phyloP scores from a whole-genome alignment of 64 coral and sea anemone genomes.

The Stichodactyla helianthus region DNA sequence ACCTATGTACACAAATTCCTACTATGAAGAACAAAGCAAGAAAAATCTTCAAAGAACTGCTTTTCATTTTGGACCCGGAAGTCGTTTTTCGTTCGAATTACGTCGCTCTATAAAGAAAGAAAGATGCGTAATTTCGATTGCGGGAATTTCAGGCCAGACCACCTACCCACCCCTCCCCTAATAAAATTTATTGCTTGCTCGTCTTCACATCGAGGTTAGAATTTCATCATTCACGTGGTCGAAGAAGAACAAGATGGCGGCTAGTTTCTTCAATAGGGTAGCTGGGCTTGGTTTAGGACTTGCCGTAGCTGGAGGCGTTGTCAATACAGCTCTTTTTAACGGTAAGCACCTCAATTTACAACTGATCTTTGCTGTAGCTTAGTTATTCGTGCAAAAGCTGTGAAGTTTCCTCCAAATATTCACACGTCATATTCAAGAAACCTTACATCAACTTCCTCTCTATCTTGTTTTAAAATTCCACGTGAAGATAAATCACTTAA shows the following conservation, averaged over 20 bases:
- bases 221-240: conserved; percentile 76
- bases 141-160: too few relatives aligned
- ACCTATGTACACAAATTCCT: too few relatives aligned
- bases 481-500: not conserved
- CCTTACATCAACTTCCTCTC: not conserved
- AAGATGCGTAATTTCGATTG: not conserved
- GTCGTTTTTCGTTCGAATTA: too few relatives aligned
- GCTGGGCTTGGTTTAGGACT: conserved; percentile 83
- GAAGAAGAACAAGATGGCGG: conserved; percentile 82
- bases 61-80: too few relatives aligned
- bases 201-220: conserved; percentile 15
- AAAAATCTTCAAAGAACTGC: too few relatives aligned
- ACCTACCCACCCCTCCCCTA: not conserved
- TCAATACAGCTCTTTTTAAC: conserved; percentile 93
- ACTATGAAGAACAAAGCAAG: too few relatives aligned
- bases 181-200: not conserved
- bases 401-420: not conserved
- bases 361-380: not conserved
- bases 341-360: conserved; percentile 48
- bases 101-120: not conserved
- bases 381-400: not conserved
- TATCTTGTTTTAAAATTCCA: not conserved
- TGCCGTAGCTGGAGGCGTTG: conserved; percentile 84
- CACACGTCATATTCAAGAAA: not conserved
- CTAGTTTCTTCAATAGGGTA: conserved; percentile 86